Base-by-base conservation (phyloP, 2,888 invertebrate species). In the Magallana nippona region DNA sequence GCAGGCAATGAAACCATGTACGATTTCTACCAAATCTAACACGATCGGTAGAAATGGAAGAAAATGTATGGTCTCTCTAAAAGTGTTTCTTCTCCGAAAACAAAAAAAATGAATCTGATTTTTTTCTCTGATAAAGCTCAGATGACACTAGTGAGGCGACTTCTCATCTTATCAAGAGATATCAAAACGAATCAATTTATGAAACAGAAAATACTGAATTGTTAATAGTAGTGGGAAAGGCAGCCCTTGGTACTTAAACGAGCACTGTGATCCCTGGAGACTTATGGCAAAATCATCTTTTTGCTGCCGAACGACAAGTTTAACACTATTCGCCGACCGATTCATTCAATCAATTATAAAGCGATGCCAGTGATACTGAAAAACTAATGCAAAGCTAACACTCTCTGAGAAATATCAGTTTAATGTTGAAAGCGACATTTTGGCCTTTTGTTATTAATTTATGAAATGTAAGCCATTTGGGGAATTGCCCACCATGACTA, bases 391-490 rank as follows among this genome's bases (percentile, higher is more conserved):
- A 84, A 78, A 81, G 55, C 78, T 84, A 55, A 78, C 84, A 84
- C 84, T 78, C 81, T 78, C 15, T 32, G 19, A 22, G 19, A 22
- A 81, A 81, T 84, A 84, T 84, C 84, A 84, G 81, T 84, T 84
- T 81, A 81, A 79, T 79, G 58, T 78, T 17, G 57, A 71, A 78
- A 60, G 78, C 58, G 78, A 62, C 78, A 78, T 81, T 80, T 78
- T 81, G 84, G 79, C 84, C 84, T 84, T 55, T 60, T 63, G 63
- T 81, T 84, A 84, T 84, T 84, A 84, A 84, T 84, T 84, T 84
- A 81, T 78, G 84, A 84, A 84, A 84, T 79, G 55, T 78, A 77
- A 81, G 78, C 80, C 81, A 77, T 60, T 80, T 55, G 58, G 84
- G 84, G 84, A 84, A 84, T 84, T 81, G 84, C 55, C 78, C 56